Evolutionary conservation across 2,888 invertebrate genomes (phyloP), one percentile per base, ranked within the genome.

Genomic region (Rhingia campestris): DNA sequence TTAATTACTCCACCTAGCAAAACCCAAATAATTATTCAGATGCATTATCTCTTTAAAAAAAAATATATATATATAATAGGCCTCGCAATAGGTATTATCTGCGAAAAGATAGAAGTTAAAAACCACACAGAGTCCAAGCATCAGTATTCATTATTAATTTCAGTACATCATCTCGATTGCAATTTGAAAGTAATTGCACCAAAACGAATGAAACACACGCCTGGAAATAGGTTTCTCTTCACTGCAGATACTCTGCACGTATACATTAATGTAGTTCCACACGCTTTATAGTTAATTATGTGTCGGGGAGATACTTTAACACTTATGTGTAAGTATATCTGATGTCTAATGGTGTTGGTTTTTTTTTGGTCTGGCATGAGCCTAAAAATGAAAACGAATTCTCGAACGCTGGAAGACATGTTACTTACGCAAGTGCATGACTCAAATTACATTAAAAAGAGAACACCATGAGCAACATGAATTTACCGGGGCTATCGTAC

Each of bases 381-480:
- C 43, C 43, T 35, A 33, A 61, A 61, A 45, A 22, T 9, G 33
- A 61, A 61, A 61, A 61, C 33, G 32, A 45, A 61, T 61, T 61
- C 43, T 12, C 6, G 45, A 45, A 22, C 22, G 39, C 30, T 56
- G n/a, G 6, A 39, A 30, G 14, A 39, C 41, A 58, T 30, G 61
- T 33, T 61, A 14, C 61, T 61, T 61, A 61, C 61, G 61, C 61
- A 61, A 61, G 61, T 33, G 61, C 45, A 45, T 35, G 33, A 61
- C 45, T 61, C n/a, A 45, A 45, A 61, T 61, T 61, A 33, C 49
- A 30, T 33, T 45, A 12, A 32, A 59, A 59, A 43, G 4, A 32
- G 6, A 53, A 32, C 7, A 22, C 12, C 56, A 6, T 56, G 14
- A 56, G 39, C 37, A 10, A 35, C 32, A 12, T 14, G 30, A 45